Evolutionary conservation across 53 echinoderm and acorn worm species (phyloP).

Genomic region (Crossaster papposus): DNA sequence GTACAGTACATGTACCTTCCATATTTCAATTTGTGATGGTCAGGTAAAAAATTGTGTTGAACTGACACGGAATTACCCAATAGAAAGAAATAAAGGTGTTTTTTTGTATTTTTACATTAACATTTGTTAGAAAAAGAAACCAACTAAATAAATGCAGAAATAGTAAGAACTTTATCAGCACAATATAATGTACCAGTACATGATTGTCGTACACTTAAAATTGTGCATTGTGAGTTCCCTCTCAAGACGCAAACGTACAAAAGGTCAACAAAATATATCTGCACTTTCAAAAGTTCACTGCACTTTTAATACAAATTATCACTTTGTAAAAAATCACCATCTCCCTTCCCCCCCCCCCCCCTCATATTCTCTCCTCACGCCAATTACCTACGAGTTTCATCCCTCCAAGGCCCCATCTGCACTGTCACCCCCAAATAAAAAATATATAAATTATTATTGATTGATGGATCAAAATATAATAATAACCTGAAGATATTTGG

Average conservation of each 20-base stretch:
- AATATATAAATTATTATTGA: neutral
- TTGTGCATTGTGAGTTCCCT: neutral
- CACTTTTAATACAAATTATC: neutral
- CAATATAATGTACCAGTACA: too few relatives aligned
- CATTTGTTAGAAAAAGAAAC: too few relatives aligned
- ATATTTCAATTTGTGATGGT: too few relatives aligned
- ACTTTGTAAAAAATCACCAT: too few relatives aligned
- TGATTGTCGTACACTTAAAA: neutral
- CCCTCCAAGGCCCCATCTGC: conserved; percentile 12
- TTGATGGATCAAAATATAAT: neutral
- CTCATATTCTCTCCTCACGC: neutral
- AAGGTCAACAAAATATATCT: neutral
- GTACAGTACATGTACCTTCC: too few relatives aligned
- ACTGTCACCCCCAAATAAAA: neutral
- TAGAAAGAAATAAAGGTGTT: too few relatives aligned
- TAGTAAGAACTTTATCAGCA: too few relatives aligned
- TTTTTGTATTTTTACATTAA: too few relatives aligned
- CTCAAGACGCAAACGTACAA: too few relatives aligned
- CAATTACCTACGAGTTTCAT: conserved; percentile 15
- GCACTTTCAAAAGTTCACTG: neutral
- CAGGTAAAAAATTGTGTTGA: too few relatives aligned
- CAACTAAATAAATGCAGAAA: neutral
- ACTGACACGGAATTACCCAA: too few relatives aligned
- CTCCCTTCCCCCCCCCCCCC: neutral
- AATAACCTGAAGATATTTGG: neutral